Evolutionary conservation across 2,113 vertebrate species (phyloP), one percentile per base, ranked within the genome.

Genomic region (Rhinogobius similis): DNA sequence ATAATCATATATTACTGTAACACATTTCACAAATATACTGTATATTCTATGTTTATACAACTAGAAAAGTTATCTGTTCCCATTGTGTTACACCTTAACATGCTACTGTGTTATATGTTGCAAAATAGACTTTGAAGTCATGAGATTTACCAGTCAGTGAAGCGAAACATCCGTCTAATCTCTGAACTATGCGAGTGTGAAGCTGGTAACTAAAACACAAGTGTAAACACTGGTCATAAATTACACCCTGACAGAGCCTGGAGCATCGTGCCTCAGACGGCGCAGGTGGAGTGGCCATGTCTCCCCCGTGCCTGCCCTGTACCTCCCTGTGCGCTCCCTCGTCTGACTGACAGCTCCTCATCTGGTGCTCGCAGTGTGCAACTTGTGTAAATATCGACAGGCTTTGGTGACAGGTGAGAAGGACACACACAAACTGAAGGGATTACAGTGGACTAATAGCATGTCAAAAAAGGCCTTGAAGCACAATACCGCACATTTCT

Each of bases 161-260:
- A 84, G 84, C 81, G 77, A 56, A 82, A 82, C 83, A 65, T 75
- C 63, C 67, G 64, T 73, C 82, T 90, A 88, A 90, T 73, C 83
- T 76, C 74, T 4, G 72, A 88, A 90, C 79, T 85, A 88, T 77
- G 81, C 64, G 2, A 56, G 78, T 68, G 61, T 81, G 76, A 65
- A 72, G 48, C 68, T 77, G 82, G 86, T 92, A 86, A 90, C 90
- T 88, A 91, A 89, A 90, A 92, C 89, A 91, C 81, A 86, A 55
- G 74, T 68, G 67, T 85, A 90, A 93, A 92, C 91, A 93, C 68
- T 41, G 7, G 86, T 86, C 78, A 89, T 53, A 82, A 86, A 91
- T 89, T 86, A 86, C 81, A 82, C 76, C 76, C 77, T 70, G 67
- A 82, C 67, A 86, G 32, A 32, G 78, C 82, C 84, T 32, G 66